Conservation (phyloP, 2,113 vertebrate species). For the Noturus placidus region DNA sequence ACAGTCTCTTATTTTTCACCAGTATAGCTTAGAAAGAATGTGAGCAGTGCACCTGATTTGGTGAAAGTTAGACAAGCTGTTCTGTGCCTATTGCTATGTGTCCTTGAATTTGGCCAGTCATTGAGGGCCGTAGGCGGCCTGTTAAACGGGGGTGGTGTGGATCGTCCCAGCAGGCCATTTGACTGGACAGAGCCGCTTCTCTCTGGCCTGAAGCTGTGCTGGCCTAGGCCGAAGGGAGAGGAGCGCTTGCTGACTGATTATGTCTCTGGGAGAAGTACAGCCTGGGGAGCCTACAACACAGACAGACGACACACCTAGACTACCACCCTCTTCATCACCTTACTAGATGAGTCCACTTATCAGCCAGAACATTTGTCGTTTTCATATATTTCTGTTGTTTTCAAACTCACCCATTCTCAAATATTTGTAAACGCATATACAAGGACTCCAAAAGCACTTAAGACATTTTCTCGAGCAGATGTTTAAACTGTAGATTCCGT, state of each 20-base stretch:
- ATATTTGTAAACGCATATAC: not conserved
- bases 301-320: slow-evolving; percentile 65
- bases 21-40: slow-evolving; percentile 20
- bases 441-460: not conserved
- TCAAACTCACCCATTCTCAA: not conserved
- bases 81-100: slow-evolving; percentile 45
- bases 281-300: slow-evolving; percentile 75
- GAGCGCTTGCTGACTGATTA: slow-evolving; percentile 85
- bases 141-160: slow-evolving; percentile 64
- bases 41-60: slow-evolving; percentile 21
- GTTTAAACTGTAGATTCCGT: not conserved
- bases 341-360: slow-evolving; percentile 21
- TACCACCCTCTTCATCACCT: slow-evolving; percentile 35
- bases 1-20: slow-evolving; percentile 17
- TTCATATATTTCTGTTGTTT: not conserved
- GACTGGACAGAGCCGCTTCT: slow-evolving; percentile 62
- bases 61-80: slow-evolving; percentile 39
- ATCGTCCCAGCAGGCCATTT: slow-evolving; percentile 70
- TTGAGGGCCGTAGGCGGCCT: slow-evolving; percentile 70
- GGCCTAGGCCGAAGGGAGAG: slow-evolving; percentile 62
- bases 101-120: slow-evolving; percentile 76
- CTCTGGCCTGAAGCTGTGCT: slow-evolving; percentile 51
- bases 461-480: not conserved
- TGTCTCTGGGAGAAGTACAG: slow-evolving; percentile 81
- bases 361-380: not conserved